phyloP scores from a whole-genome alignment of 2,113 vertebrate species.

The Rhombomys opimus region DNA sequence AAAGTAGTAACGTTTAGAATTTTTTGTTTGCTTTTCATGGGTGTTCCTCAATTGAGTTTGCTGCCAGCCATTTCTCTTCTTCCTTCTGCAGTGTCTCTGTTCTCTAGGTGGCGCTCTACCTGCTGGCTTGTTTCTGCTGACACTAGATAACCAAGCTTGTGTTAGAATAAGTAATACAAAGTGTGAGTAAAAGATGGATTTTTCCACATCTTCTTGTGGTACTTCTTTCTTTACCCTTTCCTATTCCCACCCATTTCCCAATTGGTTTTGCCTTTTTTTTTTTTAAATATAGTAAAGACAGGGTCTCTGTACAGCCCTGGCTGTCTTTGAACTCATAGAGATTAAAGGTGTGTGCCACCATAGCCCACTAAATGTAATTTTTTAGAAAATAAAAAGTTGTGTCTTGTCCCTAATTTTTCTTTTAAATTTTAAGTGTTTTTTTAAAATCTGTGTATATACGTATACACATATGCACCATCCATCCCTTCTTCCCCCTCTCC shows the following conservation, averaged over 20 bases:
- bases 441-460: not conserved
- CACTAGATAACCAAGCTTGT: not conserved
- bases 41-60: conserved; percentile 20
- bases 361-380: too few species aligned
- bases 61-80: not conserved
- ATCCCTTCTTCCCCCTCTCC: not conserved
- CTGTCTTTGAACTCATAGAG: not conserved
- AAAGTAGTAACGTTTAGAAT: conserved; percentile 14
- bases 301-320: not conserved
- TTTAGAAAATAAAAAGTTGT: not conserved
- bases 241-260: not conserved
- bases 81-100: not conserved
- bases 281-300: too few species aligned
- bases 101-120: not conserved
- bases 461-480: not conserved
- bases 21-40: conserved; percentile 65
- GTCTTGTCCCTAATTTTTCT: not conserved
- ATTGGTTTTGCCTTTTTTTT: not conserved
- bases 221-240: not conserved
- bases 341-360: not conserved
- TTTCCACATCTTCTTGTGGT: not conserved
- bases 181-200: not conserved
- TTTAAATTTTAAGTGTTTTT: not conserved
- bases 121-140: conserved; percentile 36
- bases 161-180: not conserved